phyloP scores from a whole-genome alignment of 1,140 invertebrate genomes.

The Drosophila ironensis region DNA sequence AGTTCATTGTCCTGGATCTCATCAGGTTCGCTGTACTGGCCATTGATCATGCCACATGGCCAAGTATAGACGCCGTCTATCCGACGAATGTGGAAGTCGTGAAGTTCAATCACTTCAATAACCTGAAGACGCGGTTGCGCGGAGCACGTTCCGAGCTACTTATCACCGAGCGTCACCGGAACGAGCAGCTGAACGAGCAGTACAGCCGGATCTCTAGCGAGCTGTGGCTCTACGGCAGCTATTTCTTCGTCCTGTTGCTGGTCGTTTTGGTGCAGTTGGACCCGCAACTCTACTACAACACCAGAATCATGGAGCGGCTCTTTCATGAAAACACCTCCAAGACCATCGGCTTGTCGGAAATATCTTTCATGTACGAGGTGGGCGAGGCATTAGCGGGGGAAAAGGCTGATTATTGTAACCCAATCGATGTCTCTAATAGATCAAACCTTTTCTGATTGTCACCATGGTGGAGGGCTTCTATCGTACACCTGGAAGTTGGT shows the following conservation, averaged over 20 bases:
- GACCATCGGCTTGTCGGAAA: constrained; percentile 20
- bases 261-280: constrained; percentile 26
- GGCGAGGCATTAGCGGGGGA: no score
- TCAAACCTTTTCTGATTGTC: constrained; percentile 31
- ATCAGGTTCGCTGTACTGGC: constrained; percentile 17
- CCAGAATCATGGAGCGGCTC: constrained; percentile 6
- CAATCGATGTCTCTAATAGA: background rate
- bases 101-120: background rate
- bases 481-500: constrained; percentile 29
- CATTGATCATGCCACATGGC: constrained; percentile 47
- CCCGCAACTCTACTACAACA: constrained; percentile 31
- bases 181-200: constrained; percentile 42
- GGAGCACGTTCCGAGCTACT: constrained; percentile 37
- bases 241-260: constrained; percentile 35
- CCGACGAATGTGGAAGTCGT: background rate
- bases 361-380: constrained; percentile 20
- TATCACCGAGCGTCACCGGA: constrained; percentile 43
- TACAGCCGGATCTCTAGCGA: constrained; percentile 49
- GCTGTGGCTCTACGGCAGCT: constrained; percentile 40
- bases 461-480: constrained; percentile 36
- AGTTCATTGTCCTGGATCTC: constrained; percentile 25
- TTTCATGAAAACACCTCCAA: constrained; percentile 15
- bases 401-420: no score
- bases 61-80: background rate
- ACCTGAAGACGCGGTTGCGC: constrained; percentile 27